A percentile compares a stretch with the other conserved stretches of the same genome.
Evolutionary conservation across 2,113 vertebrate genomes (phyloP).

Genomic region (Laticauda colubrina): DNA sequence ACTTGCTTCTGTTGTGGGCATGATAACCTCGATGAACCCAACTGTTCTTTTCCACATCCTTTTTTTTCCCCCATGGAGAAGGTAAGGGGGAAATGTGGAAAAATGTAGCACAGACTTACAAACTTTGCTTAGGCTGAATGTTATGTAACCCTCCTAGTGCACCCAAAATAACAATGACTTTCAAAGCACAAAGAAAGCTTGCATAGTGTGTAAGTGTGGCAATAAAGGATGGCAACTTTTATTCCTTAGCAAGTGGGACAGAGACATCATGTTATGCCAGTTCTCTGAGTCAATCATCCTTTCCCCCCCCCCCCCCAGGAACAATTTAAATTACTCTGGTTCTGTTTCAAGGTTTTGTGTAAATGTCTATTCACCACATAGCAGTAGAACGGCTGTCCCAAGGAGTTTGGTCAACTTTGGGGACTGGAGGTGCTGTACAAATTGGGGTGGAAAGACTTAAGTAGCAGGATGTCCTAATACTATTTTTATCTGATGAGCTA

Average conservation of each 20-base stretch:
- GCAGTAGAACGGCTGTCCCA: neutral
- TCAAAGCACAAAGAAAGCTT: neutral
- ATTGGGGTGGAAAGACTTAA: neutral
- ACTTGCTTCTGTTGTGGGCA: neutral
- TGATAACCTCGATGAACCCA: neutral
- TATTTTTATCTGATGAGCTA: neutral
- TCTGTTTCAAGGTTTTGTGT: neutral
- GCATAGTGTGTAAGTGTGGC: neutral
- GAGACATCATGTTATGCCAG: neutral
- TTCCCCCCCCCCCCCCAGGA: neutral
- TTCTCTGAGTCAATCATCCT: neutral
- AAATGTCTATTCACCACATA: neutral
- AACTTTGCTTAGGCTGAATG: neutral
- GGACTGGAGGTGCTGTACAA: neutral
- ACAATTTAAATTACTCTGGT: neutral
- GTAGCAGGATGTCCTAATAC: neutral
- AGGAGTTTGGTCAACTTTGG: neutral
- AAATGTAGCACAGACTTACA: neutral
- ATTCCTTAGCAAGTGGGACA: neutral
- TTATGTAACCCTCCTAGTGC: neutral
- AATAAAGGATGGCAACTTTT: neutral
- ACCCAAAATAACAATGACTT: neutral
- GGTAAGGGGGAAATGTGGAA: neutral
- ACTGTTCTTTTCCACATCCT: neutral
- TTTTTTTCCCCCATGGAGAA: neutral